A percentile compares a stretch with the other conserved stretches of the same genome.
Evolutionary conservation across 1,140 invertebrate species (phyloP).

Genomic region (Drosophila novamexicana): DNA sequence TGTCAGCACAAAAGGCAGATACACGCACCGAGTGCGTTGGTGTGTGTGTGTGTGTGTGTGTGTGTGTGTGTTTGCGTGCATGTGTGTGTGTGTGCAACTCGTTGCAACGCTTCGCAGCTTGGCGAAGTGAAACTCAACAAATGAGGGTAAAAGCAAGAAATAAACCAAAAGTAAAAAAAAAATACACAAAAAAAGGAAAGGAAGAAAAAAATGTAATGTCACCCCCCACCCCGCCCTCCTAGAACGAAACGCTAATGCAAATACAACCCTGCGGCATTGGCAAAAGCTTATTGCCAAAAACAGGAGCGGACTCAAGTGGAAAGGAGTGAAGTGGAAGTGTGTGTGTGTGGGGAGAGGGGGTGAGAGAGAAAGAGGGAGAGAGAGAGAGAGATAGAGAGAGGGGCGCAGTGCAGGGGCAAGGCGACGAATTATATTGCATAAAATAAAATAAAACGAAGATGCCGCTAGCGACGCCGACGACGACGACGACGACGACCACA

Average conservation of each 20-base stretch:
- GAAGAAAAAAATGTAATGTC: constrained; percentile 7
- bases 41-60: neutral
- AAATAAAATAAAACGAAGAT: constrained; percentile 65
- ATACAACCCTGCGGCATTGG: constrained; percentile 73
- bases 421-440: constrained; percentile 66
- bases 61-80: constrained; percentile 13
- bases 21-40: neutral
- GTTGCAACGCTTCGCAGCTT: constrained; percentile 42
- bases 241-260: constrained; percentile 62
- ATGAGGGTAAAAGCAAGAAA: constrained; percentile 35
- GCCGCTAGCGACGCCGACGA: constrained; percentile 17
- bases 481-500: neutral
- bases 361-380: neutral
- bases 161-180: constrained; percentile 10
- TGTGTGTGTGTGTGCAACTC: constrained; percentile 27
- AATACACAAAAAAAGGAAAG: neutral
- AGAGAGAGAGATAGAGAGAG: neutral
- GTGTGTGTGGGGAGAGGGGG: neutral
- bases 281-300: constrained; percentile 79
- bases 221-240: constrained; percentile 7
- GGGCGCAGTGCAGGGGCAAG: constrained; percentile 3
- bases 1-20: no score
- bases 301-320: constrained; percentile 21
- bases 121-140: constrained; percentile 31
- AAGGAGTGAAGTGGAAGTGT: constrained; percentile 15